These are phyloP conservation scores for Phalacrocorax pelagicus DNA, from an alignment of 2,113 vertebrate species.

Conservation along the genomic window DNA sequence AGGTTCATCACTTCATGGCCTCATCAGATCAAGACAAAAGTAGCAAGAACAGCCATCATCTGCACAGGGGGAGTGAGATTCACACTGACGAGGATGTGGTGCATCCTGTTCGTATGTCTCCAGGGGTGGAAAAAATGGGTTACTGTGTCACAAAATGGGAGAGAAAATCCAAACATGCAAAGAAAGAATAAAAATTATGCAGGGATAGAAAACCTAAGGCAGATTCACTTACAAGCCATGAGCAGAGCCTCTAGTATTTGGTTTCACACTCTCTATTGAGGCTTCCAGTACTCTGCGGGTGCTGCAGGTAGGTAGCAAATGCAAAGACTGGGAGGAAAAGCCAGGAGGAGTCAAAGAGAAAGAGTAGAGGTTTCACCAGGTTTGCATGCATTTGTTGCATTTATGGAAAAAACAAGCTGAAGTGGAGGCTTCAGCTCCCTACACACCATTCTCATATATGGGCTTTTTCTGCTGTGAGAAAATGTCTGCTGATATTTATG, in stretches of 20 bases:
- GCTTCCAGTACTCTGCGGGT: not conserved
- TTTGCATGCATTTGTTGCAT: not conserved
- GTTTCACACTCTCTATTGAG: not conserved
- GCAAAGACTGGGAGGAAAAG: not conserved
- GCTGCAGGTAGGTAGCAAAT: not conserved
- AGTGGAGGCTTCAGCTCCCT: not conserved
- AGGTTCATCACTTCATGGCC: not conserved
- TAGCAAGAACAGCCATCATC: not conserved
- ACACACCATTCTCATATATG: accelerated
- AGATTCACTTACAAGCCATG: not conserved
- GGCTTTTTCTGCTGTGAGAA: not conserved
- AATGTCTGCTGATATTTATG: not conserved
- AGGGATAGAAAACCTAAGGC: not conserved
- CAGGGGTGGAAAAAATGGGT: not conserved
- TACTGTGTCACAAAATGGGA: not conserved
- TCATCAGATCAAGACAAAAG: not conserved
- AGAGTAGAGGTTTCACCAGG: not conserved
- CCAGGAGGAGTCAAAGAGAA: not conserved
- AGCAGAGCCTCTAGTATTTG: not conserved
- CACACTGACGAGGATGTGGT: not conserved
- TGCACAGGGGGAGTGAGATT: not conserved
- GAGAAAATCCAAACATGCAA: not conserved
- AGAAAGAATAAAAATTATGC: not conserved
- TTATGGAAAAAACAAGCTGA: not conserved
- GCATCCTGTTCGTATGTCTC: not conserved